These are phyloP conservation scores for Psettodes erumei DNA, from an alignment of 2,113 vertebrate genomes.

Conservation along the genomic window DNA sequence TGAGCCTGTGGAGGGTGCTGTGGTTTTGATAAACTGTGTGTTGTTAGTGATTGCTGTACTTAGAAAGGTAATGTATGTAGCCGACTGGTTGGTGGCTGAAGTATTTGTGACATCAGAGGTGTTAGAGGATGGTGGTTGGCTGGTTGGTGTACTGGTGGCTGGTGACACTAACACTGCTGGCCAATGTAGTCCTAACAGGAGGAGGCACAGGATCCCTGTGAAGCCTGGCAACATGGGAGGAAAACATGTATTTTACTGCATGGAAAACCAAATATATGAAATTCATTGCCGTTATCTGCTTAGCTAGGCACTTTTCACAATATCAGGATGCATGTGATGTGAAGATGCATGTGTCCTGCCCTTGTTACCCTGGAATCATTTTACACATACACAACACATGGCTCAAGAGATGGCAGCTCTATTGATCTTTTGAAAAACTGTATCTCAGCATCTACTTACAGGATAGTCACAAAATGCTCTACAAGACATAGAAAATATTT, in stretches of 20 bases:
- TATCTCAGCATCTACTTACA: too few relatives aligned
- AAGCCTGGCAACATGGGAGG: slow-evolving; percentile 18
- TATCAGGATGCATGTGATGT: too few relatives aligned
- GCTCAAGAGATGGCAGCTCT: too few relatives aligned
- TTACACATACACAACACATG: too few relatives aligned
- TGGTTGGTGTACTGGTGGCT: accelerated
- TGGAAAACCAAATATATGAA: slow-evolving; percentile 1
- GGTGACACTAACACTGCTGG: slow-evolving; percentile 42
- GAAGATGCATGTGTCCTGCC: not conserved
- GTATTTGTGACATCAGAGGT: not conserved
- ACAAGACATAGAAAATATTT: too few relatives aligned
- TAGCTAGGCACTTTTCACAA: not conserved
- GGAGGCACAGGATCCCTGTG: slow-evolving; percentile 53
- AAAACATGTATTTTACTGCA: not conserved
- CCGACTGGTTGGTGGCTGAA: not conserved
- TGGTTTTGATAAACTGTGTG: not conserved
- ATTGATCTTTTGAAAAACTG: too few relatives aligned
- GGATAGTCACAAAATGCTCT: too few relatives aligned
- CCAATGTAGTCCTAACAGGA: slow-evolving; percentile 70
- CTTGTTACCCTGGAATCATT: not conserved
- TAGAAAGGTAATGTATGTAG: not conserved
- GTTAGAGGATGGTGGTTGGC: accelerated
- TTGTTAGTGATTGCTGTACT: not conserved
- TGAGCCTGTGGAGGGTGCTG: not conserved
- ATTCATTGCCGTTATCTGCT: not conserved